Percentiles rank a stretch among this genome's conserved stretches.
These are phyloP conservation scores for Elymnias hypermnestra DNA, from an alignment of 1,140 invertebrate genomes.

Conservation along the genomic window DNA sequence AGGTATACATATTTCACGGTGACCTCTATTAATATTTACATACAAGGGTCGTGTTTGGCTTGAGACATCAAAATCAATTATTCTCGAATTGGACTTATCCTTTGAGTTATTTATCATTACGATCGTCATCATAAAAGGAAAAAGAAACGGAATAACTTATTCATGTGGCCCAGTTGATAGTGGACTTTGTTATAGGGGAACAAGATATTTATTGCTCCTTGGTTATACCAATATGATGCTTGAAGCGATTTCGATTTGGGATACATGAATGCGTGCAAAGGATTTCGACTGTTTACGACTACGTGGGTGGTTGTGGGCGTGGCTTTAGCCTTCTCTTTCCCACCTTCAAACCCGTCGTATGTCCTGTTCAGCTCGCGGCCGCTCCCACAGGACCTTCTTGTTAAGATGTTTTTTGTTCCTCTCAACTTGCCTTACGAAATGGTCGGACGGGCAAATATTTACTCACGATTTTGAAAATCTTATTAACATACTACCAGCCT, in stretches of 20 bases:
- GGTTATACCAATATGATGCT: conserved; percentile 36
- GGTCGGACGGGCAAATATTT: conserved; percentile 72
- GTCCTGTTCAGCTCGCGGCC: conserved; percentile 40
- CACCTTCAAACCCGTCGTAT: conserved; percentile 20
- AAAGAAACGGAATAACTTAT: conserved; percentile 66
- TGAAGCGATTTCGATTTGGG: conserved; percentile 71
- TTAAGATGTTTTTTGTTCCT: conserved; percentile 69
- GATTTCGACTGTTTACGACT: conserved; percentile 72
- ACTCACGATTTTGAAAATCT: conserved; percentile 72
- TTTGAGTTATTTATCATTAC: conserved; percentile 71
- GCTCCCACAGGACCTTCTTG: conserved; percentile 71
- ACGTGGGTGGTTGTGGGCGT: conserved; percentile 73
- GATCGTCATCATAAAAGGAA: conserved; percentile 67
- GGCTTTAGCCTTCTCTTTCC: conserved; percentile 43
- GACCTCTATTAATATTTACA: conserved; percentile 8
- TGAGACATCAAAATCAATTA: conserved; percentile 73
- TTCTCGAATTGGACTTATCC: conserved; percentile 60
- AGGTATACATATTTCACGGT: not conserved
- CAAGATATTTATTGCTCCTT: conserved; percentile 32
- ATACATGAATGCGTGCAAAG: conserved; percentile 73
- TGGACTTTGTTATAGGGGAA: conserved; percentile 33
- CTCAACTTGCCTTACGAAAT: conserved; percentile 60
- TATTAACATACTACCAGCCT: conserved; percentile 54
- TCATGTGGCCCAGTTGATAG: conserved; percentile 41
- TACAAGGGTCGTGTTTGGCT: conserved; percentile 43